Evolutionary conservation across 2,888 invertebrate genomes (phyloP).

Genomic region (Drosophila ustulata): DNA sequence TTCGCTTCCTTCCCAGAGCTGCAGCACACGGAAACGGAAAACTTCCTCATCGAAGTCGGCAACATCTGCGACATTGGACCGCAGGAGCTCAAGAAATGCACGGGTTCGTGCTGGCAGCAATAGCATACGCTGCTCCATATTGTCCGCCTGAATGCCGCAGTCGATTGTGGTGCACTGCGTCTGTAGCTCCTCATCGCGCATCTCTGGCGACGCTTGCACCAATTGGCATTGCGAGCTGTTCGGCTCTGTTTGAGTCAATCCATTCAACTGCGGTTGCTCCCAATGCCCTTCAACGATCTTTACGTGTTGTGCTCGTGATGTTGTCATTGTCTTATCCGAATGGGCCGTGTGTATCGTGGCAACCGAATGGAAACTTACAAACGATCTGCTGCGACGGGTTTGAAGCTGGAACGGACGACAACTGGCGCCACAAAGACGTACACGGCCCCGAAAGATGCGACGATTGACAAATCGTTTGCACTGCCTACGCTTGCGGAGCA

Average conservation of each 20-base stretch:
- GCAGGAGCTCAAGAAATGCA: constrained; percentile 61
- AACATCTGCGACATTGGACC: constrained; percentile 28
- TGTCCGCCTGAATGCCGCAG: constrained; percentile 66
- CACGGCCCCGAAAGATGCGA: constrained; percentile 51
- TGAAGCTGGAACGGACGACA: constrained; percentile 23
- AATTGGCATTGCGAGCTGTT: constrained; percentile 2
- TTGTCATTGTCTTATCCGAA: constrained; percentile 14
- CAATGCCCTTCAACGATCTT: constrained; percentile 22
- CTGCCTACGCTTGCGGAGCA: constrained; percentile 30
- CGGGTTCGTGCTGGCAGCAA: constrained; percentile 60
- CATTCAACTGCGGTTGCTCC: constrained; percentile 39
- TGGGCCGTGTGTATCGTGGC: constrained; percentile 36
- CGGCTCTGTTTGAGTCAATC: constrained; percentile 55
- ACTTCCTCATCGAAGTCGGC: constrained; percentile 19
- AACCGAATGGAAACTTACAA: constrained; percentile 73
- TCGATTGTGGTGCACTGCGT: constrained; percentile 40
- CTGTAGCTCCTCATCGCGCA: constrained; percentile 50
- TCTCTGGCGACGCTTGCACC: constrained; percentile 43
- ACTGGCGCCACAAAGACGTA: constrained; percentile 56
- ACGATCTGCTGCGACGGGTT: constrained; percentile 49
- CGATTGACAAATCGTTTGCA: constrained; percentile 45
- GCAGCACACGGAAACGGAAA: constrained; percentile 59
- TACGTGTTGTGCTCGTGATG: constrained; percentile 25
- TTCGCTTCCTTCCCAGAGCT: constrained; percentile 68
- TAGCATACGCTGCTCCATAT: constrained; percentile 61